Conservation (phyloP, 1,140 invertebrate species). For the Lethrus apterus region DNA sequence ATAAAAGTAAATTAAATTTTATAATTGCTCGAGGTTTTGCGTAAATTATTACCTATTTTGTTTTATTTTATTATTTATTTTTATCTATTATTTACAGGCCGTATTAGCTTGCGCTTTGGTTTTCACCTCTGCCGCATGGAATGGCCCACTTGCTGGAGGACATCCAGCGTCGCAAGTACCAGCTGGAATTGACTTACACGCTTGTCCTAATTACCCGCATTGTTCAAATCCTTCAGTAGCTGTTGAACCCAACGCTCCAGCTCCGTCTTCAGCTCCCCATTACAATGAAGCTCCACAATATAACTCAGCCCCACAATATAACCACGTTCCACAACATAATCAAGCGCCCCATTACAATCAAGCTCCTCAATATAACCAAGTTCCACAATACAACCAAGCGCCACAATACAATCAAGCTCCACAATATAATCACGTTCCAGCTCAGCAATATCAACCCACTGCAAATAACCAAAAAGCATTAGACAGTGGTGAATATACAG, state of each 20-base stretch:
- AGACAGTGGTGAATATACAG: slow-evolving; percentile 36
- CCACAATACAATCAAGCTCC: slow-evolving; percentile 22
- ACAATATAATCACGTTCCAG: slow-evolving; percentile 1
- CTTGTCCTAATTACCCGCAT: slow-evolving; percentile 42
- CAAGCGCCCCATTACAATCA: slow-evolving; percentile 6
- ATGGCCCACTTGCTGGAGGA: slow-evolving; percentile 38
- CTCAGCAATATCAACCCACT: slow-evolving; percentile 8
- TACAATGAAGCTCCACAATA: slow-evolving; percentile 16
- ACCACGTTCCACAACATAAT: neutral
- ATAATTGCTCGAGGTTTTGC: neutral
- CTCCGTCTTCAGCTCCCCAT: neutral
- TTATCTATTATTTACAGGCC: slow-evolving; percentile 33
- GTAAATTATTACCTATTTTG: neutral
- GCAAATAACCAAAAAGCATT: slow-evolving; percentile 31
- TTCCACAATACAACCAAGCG: slow-evolving; percentile 2
- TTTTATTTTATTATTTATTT: neutral
- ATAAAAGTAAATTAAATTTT: neutral
- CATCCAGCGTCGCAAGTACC: slow-evolving; percentile 36
- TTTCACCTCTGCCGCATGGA: slow-evolving; percentile 32
- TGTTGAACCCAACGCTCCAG: slow-evolving; percentile 27
- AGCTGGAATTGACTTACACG: slow-evolving; percentile 39
- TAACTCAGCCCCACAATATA: neutral
- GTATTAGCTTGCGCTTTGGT: slow-evolving; percentile 33
- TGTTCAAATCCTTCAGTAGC: slow-evolving; percentile 38
- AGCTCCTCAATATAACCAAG: neutral